These are phyloP conservation scores for Tokudaia tokunoshimensis DNA, from an alignment of 2,797 vertebrate species.

Conservation along the genomic window DNA sequence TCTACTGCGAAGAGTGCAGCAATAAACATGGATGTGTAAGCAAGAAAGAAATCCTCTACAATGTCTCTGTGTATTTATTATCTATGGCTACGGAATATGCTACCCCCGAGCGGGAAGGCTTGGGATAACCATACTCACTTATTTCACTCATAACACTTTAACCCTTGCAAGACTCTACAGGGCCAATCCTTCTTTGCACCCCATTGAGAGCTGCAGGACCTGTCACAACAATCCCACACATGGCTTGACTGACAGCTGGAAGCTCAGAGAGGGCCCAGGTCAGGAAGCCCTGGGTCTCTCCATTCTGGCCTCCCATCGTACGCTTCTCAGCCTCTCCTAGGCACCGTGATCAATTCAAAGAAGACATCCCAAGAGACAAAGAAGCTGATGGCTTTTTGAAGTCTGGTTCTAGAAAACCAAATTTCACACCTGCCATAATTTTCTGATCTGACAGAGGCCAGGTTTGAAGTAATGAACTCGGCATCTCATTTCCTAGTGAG, in stretches of 20 bases:
- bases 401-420: neutral
- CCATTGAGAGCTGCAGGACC: neutral
- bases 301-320: neutral
- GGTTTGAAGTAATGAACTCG: neutral
- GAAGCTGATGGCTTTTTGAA: neutral
- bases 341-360: neutral
- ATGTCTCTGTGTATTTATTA: neutral
- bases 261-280: neutral
- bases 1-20: neutral
- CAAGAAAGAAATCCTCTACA: neutral
- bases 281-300: neutral
- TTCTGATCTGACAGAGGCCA: neutral
- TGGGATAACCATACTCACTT: neutral
- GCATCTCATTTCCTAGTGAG: neutral
- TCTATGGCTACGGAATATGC: neutral
- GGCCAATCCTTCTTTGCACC: neutral
- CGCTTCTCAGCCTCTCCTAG: neutral
- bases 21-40: neutral
- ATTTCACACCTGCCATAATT: neutral
- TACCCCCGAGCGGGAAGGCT: neutral
- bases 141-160: conserved; percentile 14
- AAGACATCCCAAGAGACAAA: conserved; percentile 1
- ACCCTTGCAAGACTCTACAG: neutral
- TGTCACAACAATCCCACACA: neutral
- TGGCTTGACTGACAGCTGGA: neutral